These are phyloP conservation scores for Phalacrocorax carbo DNA, from an alignment of 2,113 vertebrate genomes.

Conservation along the genomic window DNA sequence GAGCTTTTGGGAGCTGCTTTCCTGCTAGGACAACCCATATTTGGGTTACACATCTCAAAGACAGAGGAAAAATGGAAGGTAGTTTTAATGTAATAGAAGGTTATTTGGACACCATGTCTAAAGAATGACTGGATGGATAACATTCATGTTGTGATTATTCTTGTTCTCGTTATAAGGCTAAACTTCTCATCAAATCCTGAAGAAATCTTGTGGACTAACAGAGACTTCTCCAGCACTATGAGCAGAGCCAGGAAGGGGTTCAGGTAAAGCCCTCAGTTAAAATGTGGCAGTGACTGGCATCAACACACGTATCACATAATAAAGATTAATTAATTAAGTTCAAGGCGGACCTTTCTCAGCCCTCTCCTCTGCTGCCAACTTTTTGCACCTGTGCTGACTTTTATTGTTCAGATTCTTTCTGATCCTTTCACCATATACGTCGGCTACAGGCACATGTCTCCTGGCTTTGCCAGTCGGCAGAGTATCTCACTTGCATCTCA, in stretches of 20 bases:
- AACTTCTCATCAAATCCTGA: not conserved
- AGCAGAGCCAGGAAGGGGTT: not conserved
- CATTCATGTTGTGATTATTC: not conserved
- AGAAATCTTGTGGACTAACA: not conserved
- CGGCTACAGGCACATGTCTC: not conserved
- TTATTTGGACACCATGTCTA: not conserved
- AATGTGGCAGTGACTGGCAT: not conserved
- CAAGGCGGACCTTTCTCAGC: not conserved
- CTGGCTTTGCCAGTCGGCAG: not conserved
- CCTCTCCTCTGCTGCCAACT: not conserved
- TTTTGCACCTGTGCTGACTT: not conserved
- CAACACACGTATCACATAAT: not conserved
- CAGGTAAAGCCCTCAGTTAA: not conserved
- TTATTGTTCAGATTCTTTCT: not conserved
- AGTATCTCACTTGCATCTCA: conserved; percentile 3
- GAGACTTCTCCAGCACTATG: not conserved
- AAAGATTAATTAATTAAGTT: not conserved
- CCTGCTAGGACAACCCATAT: not conserved
- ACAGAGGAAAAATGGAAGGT: not conserved
- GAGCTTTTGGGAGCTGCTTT: not conserved
- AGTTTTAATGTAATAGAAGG: not conserved
- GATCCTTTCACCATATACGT: not conserved
- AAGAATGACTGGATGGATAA: not conserved
- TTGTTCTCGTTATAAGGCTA: not conserved
- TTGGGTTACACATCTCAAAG: not conserved